A percentile compares a stretch with the other conserved stretches of the same genome.
Conservation (phyloP, 2,888 invertebrate species). For the Athetis lepigone region DNA sequence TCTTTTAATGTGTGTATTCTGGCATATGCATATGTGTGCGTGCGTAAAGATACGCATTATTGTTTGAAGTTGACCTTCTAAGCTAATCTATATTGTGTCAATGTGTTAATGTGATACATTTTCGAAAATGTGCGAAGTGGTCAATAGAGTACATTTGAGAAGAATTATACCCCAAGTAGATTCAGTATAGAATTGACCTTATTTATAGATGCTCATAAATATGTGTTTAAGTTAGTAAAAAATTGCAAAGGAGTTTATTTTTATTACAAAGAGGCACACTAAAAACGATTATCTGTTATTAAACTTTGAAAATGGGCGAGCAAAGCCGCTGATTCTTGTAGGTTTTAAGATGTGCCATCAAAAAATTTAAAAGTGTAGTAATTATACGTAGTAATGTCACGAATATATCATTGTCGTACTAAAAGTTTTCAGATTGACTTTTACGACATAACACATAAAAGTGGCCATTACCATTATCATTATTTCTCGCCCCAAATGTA, state of each 20-base stretch:
- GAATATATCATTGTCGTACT: constrained; percentile 20
- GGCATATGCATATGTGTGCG: no score
- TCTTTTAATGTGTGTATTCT: no score
- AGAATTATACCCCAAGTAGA: constrained; percentile 20
- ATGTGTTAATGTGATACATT: constrained; percentile 43
- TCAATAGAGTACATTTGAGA: constrained; percentile 41
- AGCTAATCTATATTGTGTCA: background rate
- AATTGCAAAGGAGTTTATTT: no score
- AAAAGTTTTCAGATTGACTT: constrained; percentile 43
- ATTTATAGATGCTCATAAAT: background rate
- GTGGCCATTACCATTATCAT: constrained; percentile 44
- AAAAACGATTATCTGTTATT: no score
- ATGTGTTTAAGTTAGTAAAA: no score
- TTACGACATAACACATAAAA: constrained; percentile 41
- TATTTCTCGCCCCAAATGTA: constrained; percentile 45
- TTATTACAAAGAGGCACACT: no score
- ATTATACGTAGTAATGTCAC: constrained; percentile 17
- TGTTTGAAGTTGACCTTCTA: background rate
- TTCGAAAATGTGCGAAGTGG: constrained; percentile 38
- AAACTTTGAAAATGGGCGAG: no score
- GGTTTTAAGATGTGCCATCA: no score
- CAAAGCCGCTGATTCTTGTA: no score
- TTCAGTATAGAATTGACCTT: constrained; percentile 4
- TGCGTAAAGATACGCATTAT: background rate
- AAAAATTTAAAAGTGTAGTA: background rate